Evolutionary conservation across 2,797 vertebrate species (phyloP).

Genomic region (Lagodon rhomboides): DNA sequence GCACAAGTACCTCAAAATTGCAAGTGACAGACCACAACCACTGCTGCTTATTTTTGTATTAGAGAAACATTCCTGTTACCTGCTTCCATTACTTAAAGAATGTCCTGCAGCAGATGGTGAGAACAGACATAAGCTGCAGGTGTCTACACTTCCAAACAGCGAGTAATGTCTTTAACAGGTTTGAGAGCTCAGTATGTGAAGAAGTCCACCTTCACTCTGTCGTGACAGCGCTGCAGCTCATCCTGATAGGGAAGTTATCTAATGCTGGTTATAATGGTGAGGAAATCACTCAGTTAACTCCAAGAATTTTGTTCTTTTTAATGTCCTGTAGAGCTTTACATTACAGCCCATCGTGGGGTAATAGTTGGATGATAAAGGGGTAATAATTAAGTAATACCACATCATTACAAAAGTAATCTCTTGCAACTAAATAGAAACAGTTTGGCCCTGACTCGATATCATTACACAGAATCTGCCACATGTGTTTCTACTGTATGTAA

Average conservation of each 20-base stretch:
- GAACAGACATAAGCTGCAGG: conserved; percentile 70
- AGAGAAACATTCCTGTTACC: conserved; percentile 51
- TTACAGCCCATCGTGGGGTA: too few species aligned
- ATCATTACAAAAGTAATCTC: too few species aligned
- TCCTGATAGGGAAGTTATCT: neutral
- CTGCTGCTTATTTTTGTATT: conserved; percentile 10
- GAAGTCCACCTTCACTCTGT: conserved; percentile 4
- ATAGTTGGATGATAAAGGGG: too few species aligned
- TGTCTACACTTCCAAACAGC: conserved; percentile 65
- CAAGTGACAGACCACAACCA: neutral
- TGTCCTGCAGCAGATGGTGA: conserved; percentile 70
- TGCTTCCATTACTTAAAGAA: conserved; percentile 39
- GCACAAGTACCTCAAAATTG: neutral
- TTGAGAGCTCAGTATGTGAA: conserved; percentile 12
- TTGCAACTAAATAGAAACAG: too few species aligned
- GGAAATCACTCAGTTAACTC: neutral
- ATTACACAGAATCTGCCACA: too few species aligned
- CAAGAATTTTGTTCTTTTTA: neutral
- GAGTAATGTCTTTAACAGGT: conserved; percentile 63
- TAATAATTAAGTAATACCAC: too few species aligned
- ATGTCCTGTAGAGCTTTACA: neutral
- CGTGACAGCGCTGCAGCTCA: neutral
- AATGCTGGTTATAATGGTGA: neutral
- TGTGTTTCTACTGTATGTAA: too few species aligned
- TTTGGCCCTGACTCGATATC: too few species aligned